Evolutionary conservation across 2,797 vertebrate genomes (phyloP).

Genomic region (Centropyge bicolor): DNA sequence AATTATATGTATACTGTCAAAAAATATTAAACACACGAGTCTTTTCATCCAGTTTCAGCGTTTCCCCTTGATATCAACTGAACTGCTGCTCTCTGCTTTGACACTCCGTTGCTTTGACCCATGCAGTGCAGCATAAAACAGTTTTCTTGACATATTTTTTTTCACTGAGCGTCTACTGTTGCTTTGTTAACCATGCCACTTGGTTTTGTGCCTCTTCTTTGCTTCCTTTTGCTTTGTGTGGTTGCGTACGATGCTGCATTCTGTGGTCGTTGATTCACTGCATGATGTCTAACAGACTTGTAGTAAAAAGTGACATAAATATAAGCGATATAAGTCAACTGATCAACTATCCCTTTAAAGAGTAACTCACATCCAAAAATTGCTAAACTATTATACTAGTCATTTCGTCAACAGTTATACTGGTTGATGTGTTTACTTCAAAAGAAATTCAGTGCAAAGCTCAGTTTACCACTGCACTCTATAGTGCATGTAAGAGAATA

Average conservation of each 20-base stretch:
- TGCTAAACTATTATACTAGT: neutral
- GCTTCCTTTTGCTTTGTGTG: neutral
- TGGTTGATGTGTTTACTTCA: no score
- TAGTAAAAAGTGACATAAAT: neutral
- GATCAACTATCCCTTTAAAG: neutral
- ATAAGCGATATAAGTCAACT: neutral
- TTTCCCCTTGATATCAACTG: neutral
- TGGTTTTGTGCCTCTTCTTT: neutral
- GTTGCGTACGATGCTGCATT: neutral
- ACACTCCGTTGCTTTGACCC: neutral
- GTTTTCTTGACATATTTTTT: neutral
- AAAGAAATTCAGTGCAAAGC: no score
- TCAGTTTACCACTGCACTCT: no score
- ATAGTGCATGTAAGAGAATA: no score
- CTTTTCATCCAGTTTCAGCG: neutral
- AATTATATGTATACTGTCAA: conserved; percentile 2
- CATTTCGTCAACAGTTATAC: no score
- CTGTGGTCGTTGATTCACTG: neutral
- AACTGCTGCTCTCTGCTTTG: neutral
- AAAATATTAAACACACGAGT: neutral
- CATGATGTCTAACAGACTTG: neutral
- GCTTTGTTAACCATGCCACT: neutral
- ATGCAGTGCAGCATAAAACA: neutral
- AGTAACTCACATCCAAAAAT: neutral
- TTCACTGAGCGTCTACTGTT: neutral